Evolutionary conservation across 2,797 vertebrate genomes (phyloP), one percentile per base, ranked within the genome.

Genomic region (Brachyrhaphis roseni): DNA sequence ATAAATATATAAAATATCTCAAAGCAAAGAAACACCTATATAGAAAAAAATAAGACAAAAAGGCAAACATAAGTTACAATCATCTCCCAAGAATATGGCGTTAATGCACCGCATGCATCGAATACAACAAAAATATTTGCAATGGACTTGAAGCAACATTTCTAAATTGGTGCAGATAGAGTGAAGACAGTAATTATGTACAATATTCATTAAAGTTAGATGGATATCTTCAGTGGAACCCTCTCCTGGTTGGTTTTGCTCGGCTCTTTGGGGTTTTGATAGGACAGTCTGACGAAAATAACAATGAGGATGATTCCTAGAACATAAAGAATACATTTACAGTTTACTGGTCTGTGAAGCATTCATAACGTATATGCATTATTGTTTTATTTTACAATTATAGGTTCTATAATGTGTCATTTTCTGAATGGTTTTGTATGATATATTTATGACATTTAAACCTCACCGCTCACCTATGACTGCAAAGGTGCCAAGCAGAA

Each of bases 281-380:
- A 96, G 79, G 95, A 96, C 73, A 96, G 89, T 78, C 94, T 92
- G 84, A 96, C 93, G 90, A 96, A 96, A 28, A 95, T 84, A 28
- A 96, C 93, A 31, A 93, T 92, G 31, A 96, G 93, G 77, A 96
- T 95, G 3, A 87, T 90, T 53, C 95, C 96, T 96, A 89, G 16
- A 92, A 92, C 49, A 45, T 46, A 15, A 75, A 62, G 20, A 75
- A 20, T 2, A 45, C 2, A 3, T 45, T 26, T 43, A n/a, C 43
- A 43, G 39, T 26, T 66, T 46, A 74, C 47, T 72, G 75, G 5
- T 47, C 10, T 68, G 26, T 34, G 8, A 80, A 79, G 13, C 28
- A 12, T 28, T 2, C 28, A 28, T 34, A 1, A 78, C 2, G 66
- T 18, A 45, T 4, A 7, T 72, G 11, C 47, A 23, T 5, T 31